Percentiles rank a stretch among this genome's conserved stretches.
Conservation (phyloP, 2,797 vertebrate genomes). For the Spheniscus humboldti region DNA sequence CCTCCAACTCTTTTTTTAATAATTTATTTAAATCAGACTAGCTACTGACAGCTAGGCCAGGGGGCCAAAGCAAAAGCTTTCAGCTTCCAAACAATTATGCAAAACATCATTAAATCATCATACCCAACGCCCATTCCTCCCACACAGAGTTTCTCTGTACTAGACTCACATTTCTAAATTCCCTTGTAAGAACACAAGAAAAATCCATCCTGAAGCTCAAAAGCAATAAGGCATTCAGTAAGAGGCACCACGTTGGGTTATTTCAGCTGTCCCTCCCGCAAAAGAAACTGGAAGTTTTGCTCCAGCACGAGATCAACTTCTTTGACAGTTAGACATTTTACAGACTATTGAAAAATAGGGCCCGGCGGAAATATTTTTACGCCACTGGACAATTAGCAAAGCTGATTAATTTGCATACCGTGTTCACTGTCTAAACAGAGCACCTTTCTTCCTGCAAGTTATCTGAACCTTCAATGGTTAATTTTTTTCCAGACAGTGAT, state of each 20-base stretch:
- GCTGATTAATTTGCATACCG: not conserved
- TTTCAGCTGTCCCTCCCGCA: not conserved
- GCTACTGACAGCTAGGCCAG: not conserved
- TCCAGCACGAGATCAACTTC: rapidly evolving
- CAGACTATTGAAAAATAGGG: not conserved
- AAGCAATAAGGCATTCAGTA: not conserved
- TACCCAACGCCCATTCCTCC: not conserved
- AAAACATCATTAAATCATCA: not conserved
- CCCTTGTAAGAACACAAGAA: not conserved
- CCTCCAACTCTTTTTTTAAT: not conserved
- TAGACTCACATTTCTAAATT: not conserved
- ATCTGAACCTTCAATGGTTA: constrained; percentile 68
- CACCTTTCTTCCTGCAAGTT: not conserved
- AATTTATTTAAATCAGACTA: not conserved
- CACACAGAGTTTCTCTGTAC: not conserved
- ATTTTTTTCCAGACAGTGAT: constrained; percentile 73
- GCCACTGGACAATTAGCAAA: not conserved
- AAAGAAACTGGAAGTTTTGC: not conserved
- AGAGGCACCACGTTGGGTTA: not conserved
- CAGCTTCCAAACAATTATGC: not conserved
- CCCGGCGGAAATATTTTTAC: not conserved
- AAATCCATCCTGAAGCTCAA: not conserved
- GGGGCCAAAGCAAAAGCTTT: not conserved
- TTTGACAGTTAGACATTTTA: not conserved
- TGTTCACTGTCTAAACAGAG: not conserved